Conservation (phyloP, 2,113 vertebrate species). For the Crotalus tigris region DNA sequence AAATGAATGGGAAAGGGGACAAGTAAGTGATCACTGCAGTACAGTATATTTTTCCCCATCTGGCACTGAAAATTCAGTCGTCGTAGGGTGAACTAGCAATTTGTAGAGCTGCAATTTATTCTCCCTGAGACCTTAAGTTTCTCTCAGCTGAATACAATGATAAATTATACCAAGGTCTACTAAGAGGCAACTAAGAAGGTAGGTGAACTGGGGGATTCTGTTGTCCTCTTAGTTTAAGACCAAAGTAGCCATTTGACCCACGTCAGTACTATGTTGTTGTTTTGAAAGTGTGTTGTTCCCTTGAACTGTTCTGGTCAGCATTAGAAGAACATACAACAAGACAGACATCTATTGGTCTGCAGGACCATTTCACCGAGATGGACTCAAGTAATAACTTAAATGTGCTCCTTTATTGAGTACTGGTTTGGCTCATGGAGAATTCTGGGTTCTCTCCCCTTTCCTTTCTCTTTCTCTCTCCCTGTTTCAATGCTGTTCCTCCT, state of each 20-base stretch:
- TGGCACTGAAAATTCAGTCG: neutral
- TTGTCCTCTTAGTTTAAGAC: neutral
- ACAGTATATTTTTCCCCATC: constrained; percentile 4
- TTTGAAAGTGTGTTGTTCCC: neutral
- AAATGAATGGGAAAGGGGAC: constrained; percentile 6
- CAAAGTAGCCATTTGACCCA: neutral
- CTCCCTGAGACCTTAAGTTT: neutral
- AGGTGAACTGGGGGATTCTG: neutral
- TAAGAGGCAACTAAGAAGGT: neutral
- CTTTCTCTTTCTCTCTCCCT: no score
- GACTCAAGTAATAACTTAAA: neutral
- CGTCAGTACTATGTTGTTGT: neutral
- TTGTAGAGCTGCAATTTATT: neutral
- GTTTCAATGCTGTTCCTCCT: no score
- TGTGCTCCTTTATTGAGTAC: neutral
- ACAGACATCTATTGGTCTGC: neutral
- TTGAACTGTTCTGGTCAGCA: neutral
- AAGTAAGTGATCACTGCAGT: neutral
- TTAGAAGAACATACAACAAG: neutral
- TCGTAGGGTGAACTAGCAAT: neutral
- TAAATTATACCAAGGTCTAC: neutral
- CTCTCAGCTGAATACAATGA: neutral
- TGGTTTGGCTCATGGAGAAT: neutral
- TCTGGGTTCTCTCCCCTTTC: neutral
- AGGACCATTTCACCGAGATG: neutral